These are phyloP conservation scores for Hylyphantes graminicola DNA, from an alignment of 1,140 invertebrate species.

Conservation along the genomic window DNA sequence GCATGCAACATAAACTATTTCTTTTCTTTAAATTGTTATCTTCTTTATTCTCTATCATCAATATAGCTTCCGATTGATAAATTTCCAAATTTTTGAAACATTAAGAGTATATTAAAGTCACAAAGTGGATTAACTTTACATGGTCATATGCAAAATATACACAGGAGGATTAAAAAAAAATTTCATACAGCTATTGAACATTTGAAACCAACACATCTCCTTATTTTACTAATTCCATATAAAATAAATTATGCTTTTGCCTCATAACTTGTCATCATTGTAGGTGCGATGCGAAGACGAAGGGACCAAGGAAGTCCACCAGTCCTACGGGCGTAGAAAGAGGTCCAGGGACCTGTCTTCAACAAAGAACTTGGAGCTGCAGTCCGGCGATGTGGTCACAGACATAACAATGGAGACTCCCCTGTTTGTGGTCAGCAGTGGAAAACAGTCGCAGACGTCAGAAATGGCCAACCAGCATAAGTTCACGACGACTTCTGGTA, in stretches of 20 bases:
- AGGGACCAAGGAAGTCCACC: constrained; percentile 23
- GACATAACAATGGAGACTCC: constrained; percentile 62
- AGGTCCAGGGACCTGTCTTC: background rate
- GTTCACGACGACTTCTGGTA: constrained; percentile 31
- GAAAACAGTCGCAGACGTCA: constrained; percentile 21
- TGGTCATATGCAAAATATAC: too few species aligned
- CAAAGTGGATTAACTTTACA: too few species aligned
- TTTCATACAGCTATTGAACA: background rate
- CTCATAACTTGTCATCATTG: background rate
- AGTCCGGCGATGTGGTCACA: constrained; percentile 59
- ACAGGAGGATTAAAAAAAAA: too few species aligned
- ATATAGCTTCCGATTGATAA: too few species aligned
- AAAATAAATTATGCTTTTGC: background rate
- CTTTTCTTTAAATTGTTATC: too few species aligned
- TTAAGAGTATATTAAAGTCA: too few species aligned
- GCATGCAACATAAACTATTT: too few species aligned
- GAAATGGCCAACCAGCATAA: constrained; percentile 5
- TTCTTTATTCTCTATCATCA: too few species aligned
- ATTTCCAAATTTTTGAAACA: too few species aligned
- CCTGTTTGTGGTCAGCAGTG: constrained; percentile 53
- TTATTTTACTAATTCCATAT: background rate
- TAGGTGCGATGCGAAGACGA: constrained; percentile 51
- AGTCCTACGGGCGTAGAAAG: constrained; percentile 42
- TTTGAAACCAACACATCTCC: background rate
- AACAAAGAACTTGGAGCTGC: constrained; percentile 37